Conservation (phyloP, 2,113 vertebrate genomes). For the Eptatretus burgeri region DNA sequence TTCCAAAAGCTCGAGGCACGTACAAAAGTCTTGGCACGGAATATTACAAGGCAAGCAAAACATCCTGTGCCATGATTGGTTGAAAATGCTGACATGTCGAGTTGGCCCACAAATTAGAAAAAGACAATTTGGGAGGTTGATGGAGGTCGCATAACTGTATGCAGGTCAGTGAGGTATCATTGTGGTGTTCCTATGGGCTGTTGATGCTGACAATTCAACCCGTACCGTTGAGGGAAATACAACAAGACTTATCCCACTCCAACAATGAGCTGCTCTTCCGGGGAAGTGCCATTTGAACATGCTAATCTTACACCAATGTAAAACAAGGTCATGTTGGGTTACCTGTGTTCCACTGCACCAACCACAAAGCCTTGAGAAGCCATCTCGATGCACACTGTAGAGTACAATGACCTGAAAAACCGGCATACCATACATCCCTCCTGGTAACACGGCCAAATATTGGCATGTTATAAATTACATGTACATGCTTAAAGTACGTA, state of each 20-base stretch:
- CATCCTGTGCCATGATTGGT: not conserved
- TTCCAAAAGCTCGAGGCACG: fast-evolving
- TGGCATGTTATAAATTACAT: not conserved
- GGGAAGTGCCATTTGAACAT: no score
- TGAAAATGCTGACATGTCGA: not conserved
- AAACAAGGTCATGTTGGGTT: conserved; percentile 7
- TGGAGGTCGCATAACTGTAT: no score
- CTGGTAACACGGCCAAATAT: not conserved
- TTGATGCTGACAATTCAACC: no score
- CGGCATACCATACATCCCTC: conserved; percentile 6
- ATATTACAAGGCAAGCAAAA: fast-evolving
- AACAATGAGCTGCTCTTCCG: no score
- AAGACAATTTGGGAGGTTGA: not conserved
- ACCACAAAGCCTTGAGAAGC: conserved; percentile 74
- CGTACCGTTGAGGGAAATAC: no score
- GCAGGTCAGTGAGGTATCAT: no score
- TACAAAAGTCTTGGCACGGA: fast-evolving
- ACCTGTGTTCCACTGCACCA: conserved; percentile 83
- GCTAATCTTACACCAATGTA: no score
- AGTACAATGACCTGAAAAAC: conserved; percentile 50
- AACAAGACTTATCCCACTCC: no score
- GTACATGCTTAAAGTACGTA: not conserved
- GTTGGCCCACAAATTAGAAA: not conserved
- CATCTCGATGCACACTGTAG: conserved; percentile 53
- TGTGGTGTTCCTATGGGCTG: no score